Percentiles rank a stretch among this genome's conserved stretches.
These are phyloP conservation scores for Argyra leucocephala DNA, from an alignment of 2,888 invertebrate species.

Conservation along the genomic window DNA sequence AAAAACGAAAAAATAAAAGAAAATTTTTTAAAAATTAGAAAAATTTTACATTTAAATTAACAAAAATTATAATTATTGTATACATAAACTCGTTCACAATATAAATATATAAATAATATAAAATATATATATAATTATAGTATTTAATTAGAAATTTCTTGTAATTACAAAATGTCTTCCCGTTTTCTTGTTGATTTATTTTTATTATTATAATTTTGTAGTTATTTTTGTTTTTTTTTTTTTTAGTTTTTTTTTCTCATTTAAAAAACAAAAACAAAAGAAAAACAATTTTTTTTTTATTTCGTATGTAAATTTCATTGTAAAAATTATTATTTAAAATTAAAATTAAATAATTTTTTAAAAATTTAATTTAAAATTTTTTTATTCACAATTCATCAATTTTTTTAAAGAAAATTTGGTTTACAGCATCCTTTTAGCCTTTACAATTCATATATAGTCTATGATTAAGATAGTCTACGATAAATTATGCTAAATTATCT, in stretches of 20 bases:
- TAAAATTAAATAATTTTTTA: conserved; percentile 2
- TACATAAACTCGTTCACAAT: no score
- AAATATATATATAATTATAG: no score
- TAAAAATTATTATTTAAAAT: conserved; percentile 1
- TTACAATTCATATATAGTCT: no score
- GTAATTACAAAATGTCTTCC: not conserved
- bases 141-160: no score
- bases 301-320: not conserved
- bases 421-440: no score
- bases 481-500: no score
- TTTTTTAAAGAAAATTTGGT: no score
- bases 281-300: not conserved
- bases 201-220: not conserved
- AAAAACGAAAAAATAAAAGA: not conserved
- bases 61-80: not conserved
- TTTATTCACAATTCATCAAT: no score
- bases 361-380: not conserved
- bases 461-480: no score
- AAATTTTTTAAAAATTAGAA: not conserved
- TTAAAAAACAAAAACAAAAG: no score
- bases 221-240: not conserved
- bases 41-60: not conserved
- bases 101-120: no score
- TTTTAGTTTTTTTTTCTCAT: not conserved
- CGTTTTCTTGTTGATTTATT: not conserved